Evolutionary conservation across 2,888 invertebrate species (phyloP).

Genomic region (Matsumyia berberina): DNA sequence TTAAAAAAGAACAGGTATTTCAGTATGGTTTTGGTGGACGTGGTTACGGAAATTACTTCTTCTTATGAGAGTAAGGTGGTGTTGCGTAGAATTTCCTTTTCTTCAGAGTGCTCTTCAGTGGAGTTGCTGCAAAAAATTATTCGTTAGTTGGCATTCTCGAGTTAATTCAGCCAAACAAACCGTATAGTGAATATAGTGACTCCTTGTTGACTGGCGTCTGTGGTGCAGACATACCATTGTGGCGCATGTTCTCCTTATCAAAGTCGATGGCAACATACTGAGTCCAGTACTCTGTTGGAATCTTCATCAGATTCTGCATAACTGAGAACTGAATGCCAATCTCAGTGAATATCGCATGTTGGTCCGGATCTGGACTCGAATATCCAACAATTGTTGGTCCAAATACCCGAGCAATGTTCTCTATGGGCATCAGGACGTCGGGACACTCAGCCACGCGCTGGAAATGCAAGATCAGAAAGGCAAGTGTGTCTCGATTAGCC

Average conservation of each 20-base stretch:
- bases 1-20: slow-evolving; percentile 51
- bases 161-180: slow-evolving; percentile 76
- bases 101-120: slow-evolving; percentile 82
- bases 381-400: slow-evolving; percentile 97
- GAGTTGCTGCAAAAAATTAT: slow-evolving; percentile 80
- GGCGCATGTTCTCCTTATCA: slow-evolving; percentile 77
- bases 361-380: slow-evolving; percentile 89
- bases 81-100: slow-evolving; percentile 83
- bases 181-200: slow-evolving; percentile 80
- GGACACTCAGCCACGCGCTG: slow-evolving; percentile 93
- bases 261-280: slow-evolving; percentile 79
- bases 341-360: slow-evolving; percentile 90
- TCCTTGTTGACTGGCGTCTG: slow-evolving; percentile 78
- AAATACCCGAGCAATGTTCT: slow-evolving; percentile 95
- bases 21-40: slow-evolving; percentile 4
- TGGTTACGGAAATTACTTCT: slow-evolving; percentile 58
- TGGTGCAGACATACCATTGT: slow-evolving; percentile 71
- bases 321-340: slow-evolving; percentile 91
- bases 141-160: slow-evolving; percentile 26
- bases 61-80: slow-evolving; percentile 80
- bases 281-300: slow-evolving; percentile 91
- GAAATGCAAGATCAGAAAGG: slow-evolving; percentile 95
- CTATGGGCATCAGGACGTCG: slow-evolving; percentile 95
- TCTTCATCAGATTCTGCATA: slow-evolving; percentile 88
- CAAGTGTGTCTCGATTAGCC: slow-evolving; percentile 97